Conservation (phyloP, 2,888 invertebrate species). For the Ectobius pallidus region DNA sequence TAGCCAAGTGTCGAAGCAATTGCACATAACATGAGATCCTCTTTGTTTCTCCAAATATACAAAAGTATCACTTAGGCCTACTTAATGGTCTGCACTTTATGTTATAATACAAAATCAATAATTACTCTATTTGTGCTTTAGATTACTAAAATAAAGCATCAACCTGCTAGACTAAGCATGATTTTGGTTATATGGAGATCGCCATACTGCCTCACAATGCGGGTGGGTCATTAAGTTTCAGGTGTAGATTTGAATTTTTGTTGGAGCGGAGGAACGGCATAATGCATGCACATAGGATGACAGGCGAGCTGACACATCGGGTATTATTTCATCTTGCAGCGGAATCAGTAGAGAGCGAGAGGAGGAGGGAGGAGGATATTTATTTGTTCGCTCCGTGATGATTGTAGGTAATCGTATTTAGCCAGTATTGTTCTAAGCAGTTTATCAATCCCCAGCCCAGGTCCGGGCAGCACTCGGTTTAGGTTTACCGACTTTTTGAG, state of each 20-base stretch:
- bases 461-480: background rate
- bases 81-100: background rate
- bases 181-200: background rate
- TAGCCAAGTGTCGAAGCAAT: background rate
- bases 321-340: background rate
- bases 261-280: background rate
- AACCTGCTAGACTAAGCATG: too few species aligned
- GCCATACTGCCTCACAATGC: background rate
- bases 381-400: slow-evolving; percentile 15
- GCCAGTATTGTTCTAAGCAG: slow-evolving; percentile 21
- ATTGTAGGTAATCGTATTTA: slow-evolving; percentile 21
- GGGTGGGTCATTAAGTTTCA: background rate
- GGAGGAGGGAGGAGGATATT: background rate
- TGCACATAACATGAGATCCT: background rate
- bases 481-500: background rate
- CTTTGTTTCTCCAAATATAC: background rate
- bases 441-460: slow-evolving; percentile 15
- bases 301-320: background rate
- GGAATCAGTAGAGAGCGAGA: background rate
- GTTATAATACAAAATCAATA: background rate
- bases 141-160: too few species aligned
- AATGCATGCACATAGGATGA: background rate
- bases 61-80: background rate
- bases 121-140: too few species aligned
- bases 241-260: background rate